Conservation (phyloP, 2,888 invertebrate genomes). For the Poecilobothrus nobilitatus region DNA sequence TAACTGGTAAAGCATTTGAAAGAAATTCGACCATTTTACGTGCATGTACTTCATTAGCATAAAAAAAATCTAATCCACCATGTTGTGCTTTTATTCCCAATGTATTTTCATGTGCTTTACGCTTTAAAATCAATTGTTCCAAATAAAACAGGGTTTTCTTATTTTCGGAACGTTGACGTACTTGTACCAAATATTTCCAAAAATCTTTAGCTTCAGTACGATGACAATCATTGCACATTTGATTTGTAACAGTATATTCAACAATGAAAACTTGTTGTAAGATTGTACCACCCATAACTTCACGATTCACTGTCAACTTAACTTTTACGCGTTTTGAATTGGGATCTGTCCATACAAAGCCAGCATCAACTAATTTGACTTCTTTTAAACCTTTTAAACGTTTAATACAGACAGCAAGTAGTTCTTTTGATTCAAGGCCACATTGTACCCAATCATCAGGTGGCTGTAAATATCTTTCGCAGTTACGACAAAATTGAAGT, state of each 20-base stretch:
- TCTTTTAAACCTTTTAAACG: constrained; percentile 80
- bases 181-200: constrained; percentile 90
- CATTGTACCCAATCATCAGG: constrained; percentile 81
- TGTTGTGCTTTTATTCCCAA: constrained; percentile 75
- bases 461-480: constrained; percentile 91
- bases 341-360: constrained; percentile 98
- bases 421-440: constrained; percentile 81
- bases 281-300: constrained; percentile 82
- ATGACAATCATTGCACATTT: constrained; percentile 98
- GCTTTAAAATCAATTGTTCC: constrained; percentile 93
- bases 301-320: constrained; percentile 90
- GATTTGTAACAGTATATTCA: constrained; percentile 82
- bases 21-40: constrained; percentile 95
- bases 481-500: constrained; percentile 83
- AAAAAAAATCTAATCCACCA: constrained; percentile 95
- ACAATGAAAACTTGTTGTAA: constrained; percentile 93
- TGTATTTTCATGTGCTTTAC: constrained; percentile 83
- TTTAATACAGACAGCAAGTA: constrained; percentile 83
- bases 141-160: constrained; percentile 96
- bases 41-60: constrained; percentile 77
- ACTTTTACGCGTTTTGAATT: constrained; percentile 96
- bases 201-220: constrained; percentile 94
- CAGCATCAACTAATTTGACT: constrained; percentile 89
- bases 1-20: constrained; percentile 75
- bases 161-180: constrained; percentile 78